Percentiles rank a stretch among this genome's conserved stretches.
These are phyloP conservation scores for Mastomys coucha DNA, from an alignment of 2,113 vertebrate genomes.

Conservation along the genomic window DNA sequence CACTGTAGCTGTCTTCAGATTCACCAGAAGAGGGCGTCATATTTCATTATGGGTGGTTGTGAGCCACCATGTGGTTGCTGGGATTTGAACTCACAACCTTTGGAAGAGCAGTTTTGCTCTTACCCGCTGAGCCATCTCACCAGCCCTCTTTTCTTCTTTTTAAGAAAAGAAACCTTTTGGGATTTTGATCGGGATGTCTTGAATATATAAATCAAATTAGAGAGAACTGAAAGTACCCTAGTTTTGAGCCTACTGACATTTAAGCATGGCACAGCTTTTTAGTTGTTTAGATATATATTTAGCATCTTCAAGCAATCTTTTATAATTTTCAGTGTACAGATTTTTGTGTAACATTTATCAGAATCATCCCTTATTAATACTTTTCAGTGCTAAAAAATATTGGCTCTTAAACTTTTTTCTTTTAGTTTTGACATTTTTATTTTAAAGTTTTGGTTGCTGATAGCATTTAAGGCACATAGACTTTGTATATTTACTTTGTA, in stretches of 20 bases:
- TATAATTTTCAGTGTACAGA: background rate
- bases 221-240: background rate
- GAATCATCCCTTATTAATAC: background rate
- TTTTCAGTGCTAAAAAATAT: conserved; percentile 4
- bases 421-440: conserved; percentile 40
- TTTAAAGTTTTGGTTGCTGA: conserved; percentile 36
- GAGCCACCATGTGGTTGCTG: no score
- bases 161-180: background rate
- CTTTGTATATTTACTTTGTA: conserved; percentile 12
- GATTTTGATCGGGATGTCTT: background rate
- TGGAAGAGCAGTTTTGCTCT: no score
- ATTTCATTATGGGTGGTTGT: no score
- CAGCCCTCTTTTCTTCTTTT: background rate
- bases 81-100: no score
- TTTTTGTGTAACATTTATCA: background rate
- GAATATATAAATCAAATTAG: background rate
- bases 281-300: background rate
- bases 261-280: background rate
- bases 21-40: no score
- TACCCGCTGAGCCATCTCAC: no score
- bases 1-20: no score
- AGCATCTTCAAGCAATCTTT: background rate
- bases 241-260: background rate
- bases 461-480: background rate
- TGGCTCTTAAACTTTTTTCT: conserved; percentile 12